Conservation (phyloP, 2,113 vertebrate species). For the Pyrgilauda ruficollis region DNA sequence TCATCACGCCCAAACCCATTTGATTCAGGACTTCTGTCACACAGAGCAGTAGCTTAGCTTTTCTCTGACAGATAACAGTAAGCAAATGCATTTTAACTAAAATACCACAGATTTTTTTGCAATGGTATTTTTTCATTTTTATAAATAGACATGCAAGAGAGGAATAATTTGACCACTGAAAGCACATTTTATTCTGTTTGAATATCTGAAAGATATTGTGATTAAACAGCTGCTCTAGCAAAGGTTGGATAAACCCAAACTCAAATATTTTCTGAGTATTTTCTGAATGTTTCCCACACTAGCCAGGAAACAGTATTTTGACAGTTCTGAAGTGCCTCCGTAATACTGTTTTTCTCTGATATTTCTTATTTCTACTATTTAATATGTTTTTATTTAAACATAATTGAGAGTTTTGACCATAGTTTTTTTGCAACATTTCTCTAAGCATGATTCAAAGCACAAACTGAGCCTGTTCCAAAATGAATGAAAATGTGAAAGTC, state of each 20-base stretch:
- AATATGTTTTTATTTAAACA: not conserved
- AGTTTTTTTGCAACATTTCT: not conserved
- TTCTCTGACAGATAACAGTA: not conserved
- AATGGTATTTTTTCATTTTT: not conserved
- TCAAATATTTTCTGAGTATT: not conserved
- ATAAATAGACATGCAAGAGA: slow-evolving; percentile 17
- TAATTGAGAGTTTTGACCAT: not conserved
- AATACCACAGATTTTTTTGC: not conserved
- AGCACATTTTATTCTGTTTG: not conserved
- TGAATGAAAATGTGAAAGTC: not conserved
- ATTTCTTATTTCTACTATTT: not conserved
- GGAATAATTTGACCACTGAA: not conserved
- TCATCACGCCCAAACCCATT: not conserved
- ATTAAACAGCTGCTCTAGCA: not conserved
- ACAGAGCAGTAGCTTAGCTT: not conserved
- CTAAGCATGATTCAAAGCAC: not conserved
- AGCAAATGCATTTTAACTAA: not conserved
- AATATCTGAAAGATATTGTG: not conserved
- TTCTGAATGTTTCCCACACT: not conserved
- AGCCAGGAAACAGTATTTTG: not conserved
- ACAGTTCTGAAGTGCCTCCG: not conserved
- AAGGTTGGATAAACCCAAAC: not conserved
- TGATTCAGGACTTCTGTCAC: not conserved
- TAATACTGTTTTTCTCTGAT: not conserved
- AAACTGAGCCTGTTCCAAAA: not conserved